Evolutionary conservation across 2,113 vertebrate species (phyloP).

Genomic region (Lanius ludovicianus): DNA sequence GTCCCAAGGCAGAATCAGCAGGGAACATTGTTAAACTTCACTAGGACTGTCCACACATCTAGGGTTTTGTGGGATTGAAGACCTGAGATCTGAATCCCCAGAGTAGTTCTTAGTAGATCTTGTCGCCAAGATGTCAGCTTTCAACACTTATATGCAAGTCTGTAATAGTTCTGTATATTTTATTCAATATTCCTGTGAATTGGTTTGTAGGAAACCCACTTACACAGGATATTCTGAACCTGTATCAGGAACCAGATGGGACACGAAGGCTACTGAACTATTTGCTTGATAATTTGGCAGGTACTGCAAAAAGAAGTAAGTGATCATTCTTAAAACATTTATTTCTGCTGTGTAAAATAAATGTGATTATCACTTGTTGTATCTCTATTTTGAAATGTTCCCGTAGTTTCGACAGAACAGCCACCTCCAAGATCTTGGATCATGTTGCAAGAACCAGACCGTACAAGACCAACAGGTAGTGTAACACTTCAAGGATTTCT

Average conservation of each 20-base stretch:
- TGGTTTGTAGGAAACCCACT: slow-evolving; percentile 92
- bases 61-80: neutral
- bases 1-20: neutral
- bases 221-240: slow-evolving; percentile 97
- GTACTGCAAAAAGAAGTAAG: slow-evolving; percentile 97
- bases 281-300: slow-evolving; percentile 99
- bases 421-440: slow-evolving; percentile 97
- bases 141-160: neutral
- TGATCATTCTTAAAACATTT: slow-evolving; percentile 58
- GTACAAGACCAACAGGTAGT: slow-evolving; percentile 86
- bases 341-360: slow-evolving; percentile 41
- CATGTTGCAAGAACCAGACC: slow-evolving; percentile 91
- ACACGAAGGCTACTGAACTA: slow-evolving; percentile 96
- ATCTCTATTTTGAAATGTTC: slow-evolving; percentile 12
- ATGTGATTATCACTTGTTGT: slow-evolving; percentile 60
- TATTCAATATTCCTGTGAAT: slow-evolving; percentile 20
- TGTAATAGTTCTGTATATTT: neutral
- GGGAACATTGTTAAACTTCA: neutral
- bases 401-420: slow-evolving; percentile 89
- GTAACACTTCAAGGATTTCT: neutral
- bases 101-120: neutral
- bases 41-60: neutral
- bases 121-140: neutral
- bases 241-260: slow-evolving; percentile 97
- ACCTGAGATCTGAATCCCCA: neutral